These are phyloP conservation scores for Ostrea edulis DNA, from an alignment of 1,140 invertebrate genomes.

Conservation along the genomic window DNA sequence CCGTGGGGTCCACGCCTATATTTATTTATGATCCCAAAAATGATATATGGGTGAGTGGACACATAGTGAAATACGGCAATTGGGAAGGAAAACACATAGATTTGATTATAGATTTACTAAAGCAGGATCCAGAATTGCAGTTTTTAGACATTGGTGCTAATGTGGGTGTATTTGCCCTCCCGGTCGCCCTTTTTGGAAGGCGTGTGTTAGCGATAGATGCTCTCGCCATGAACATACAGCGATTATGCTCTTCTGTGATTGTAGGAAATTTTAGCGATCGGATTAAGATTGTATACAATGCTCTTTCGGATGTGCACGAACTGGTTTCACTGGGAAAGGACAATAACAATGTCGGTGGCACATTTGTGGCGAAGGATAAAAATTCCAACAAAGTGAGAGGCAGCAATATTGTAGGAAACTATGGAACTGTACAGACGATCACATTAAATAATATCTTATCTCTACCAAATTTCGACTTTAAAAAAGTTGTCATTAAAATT, in stretches of 20 bases:
- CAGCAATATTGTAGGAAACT: not conserved
- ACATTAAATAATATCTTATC: constrained; percentile 51
- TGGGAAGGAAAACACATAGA: constrained; percentile 45
- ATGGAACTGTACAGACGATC: constrained; percentile 37
- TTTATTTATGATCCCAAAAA: constrained; percentile 50
- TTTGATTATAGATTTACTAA: constrained; percentile 19
- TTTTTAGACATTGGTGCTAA: constrained; percentile 55
- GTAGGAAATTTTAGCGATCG: constrained; percentile 46
- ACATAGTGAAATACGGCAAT: not conserved
- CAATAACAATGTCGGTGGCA: constrained; percentile 49
- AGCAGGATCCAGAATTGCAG: constrained; percentile 30
- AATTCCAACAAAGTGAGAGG: constrained; percentile 46
- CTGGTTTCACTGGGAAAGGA: constrained; percentile 47
- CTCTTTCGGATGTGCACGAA: constrained; percentile 47
- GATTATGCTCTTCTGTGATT: constrained; percentile 48
- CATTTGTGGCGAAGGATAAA: constrained; percentile 50
- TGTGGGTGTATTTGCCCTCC: constrained; percentile 50
- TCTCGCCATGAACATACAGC: constrained; percentile 43
- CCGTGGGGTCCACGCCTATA: constrained; percentile 40
- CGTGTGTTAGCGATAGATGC: constrained; percentile 53
- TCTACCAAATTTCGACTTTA: constrained; percentile 44
- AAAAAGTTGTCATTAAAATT: constrained; percentile 53
- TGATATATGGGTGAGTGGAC: constrained; percentile 45
- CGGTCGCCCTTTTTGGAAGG: constrained; percentile 38
- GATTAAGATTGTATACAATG: constrained; percentile 46